A percentile compares a stretch with the other conserved stretches of the same genome.
phyloP scores from a whole-genome alignment of 1,140 invertebrate genomes.

The Forficula auricularia region DNA sequence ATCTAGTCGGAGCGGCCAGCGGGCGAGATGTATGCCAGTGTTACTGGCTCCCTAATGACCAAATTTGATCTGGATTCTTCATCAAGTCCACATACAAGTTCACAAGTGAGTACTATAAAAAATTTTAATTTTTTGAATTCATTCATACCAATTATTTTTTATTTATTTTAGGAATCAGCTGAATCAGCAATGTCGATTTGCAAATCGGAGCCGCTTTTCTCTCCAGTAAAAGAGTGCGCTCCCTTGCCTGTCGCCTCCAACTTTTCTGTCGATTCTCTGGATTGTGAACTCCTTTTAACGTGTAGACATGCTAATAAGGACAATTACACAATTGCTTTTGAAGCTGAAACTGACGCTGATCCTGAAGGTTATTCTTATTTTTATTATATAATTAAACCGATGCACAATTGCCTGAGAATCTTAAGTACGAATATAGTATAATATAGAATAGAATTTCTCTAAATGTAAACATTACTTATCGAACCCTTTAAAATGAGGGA shows the following conservation, averaged over 20 bases:
- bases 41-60: conserved; percentile 61
- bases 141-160: conserved; percentile 16
- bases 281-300: conserved; percentile 54
- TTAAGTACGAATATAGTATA: too few relatives aligned
- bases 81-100: conserved; percentile 48
- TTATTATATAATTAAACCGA: too few relatives aligned
- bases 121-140: conserved; percentile 8
- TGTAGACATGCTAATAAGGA: conserved; percentile 82
- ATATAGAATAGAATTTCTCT: too few relatives aligned
- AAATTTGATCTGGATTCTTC: conserved; percentile 61
- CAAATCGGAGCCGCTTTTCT: conserved; percentile 76
- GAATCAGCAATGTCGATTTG: conserved; percentile 68
- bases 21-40: conserved; percentile 64
- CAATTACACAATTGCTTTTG: conserved; percentile 87
- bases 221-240: conserved; percentile 67
- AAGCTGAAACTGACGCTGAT: conserved; percentile 28
- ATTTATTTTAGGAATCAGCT: conserved; percentile 50
- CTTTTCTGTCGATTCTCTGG: conserved; percentile 76
- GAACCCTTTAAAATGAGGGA: too few relatives aligned
- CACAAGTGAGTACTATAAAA: conserved; percentile 33
- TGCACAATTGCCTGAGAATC: too few relatives aligned
- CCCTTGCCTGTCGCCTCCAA: conserved; percentile 45
- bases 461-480: too few relatives aligned
- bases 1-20: conserved; percentile 36
- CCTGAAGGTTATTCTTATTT: too few relatives aligned